Conservation (phyloP, 2,113 vertebrate genomes). For the Vanacampus margaritifer region DNA sequence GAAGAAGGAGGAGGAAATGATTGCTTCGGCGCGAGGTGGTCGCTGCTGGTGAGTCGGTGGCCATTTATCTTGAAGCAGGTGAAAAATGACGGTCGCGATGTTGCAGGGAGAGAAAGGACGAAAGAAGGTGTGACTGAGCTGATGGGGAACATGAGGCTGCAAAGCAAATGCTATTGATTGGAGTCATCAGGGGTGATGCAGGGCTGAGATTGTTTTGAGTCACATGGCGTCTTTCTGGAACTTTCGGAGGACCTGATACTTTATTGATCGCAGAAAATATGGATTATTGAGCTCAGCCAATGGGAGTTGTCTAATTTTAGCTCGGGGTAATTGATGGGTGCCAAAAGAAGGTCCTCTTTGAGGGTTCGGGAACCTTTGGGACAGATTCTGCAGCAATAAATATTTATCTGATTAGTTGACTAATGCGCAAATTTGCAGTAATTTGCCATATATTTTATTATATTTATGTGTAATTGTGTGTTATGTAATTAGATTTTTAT, state of each 20-base stretch:
- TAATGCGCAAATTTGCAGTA: too few relatives aligned
- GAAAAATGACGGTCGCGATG: slow-evolving; percentile 16
- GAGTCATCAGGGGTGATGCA: slow-evolving; percentile 47
- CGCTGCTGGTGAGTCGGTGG: slow-evolving; percentile 6
- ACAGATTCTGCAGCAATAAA: too few relatives aligned
- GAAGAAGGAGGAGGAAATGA: slow-evolving; percentile 8
- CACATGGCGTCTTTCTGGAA: background rate
- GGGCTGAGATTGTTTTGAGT: background rate
- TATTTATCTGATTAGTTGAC: too few relatives aligned
- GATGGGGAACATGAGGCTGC: slow-evolving; percentile 29
- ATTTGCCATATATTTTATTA: too few relatives aligned
- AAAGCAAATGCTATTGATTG: slow-evolving; percentile 48
- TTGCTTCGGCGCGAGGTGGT: background rate
- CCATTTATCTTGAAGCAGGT: slow-evolving; percentile 43
- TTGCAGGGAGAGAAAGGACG: background rate
- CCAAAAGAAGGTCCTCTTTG: background rate
- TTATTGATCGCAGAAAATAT: background rate
- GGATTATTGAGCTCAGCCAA: background rate
- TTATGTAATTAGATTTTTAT: background rate
- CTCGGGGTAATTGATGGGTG: background rate
- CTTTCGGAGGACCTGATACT: background rate
- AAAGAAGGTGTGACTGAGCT: slow-evolving; percentile 9
- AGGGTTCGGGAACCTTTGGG: too few relatives aligned
- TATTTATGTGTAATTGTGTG: background rate
- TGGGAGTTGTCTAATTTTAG: background rate